Evolutionary conservation across 53 echinoderm and acorn worm genomes (phyloP), one percentile per base, ranked within the genome.

Genomic region (Zoroaster sp.): DNA sequence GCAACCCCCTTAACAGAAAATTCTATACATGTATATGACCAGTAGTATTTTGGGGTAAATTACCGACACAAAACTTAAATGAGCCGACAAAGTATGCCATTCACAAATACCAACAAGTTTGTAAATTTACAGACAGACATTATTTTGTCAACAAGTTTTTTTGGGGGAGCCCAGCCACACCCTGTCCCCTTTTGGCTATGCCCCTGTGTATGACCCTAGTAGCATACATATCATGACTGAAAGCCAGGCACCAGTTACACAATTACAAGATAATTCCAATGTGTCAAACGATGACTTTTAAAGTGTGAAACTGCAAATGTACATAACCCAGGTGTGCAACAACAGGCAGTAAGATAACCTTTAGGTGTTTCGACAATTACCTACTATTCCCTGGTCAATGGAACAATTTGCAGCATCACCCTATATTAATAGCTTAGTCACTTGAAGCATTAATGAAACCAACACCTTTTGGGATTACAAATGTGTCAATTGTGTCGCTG

Each of bases 331-430:
- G 42, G 42, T 41, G 44, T 74, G n/a, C n/a, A 33, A 33, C 23
- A 42, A n/a, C 40, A 74, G 23, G 8, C 45, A 52, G 2, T 23
- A 69, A 69, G 2, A 36, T 17, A 69, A 14, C 2, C 69, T 35
- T 69, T 10, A 32, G 28, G 10, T 25, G 14, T 47, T 31, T 0
- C 45, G 46, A 31, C 10, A 14, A 10, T 43, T 74, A 28, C 4
- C 28, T 15, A 47, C 17, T 49, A 76, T 76, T 76, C 76, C 76
- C 76, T 13, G 25, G 76, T 55, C 66, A 66, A 28, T 40, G 66
- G 31, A 11, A 44, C 18, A 67, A 65, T 80, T 41, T 67, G 81
- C 81, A 81, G 30, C 43, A 81, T 81, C 81, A 81, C 67, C 31
- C 21, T 12, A 18, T 28, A 34, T 54, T 28, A 43, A 46, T 14